These are phyloP conservation scores for Scylla paramamosain DNA, from an alignment of 1,140 invertebrate genomes.

Conservation along the genomic window DNA sequence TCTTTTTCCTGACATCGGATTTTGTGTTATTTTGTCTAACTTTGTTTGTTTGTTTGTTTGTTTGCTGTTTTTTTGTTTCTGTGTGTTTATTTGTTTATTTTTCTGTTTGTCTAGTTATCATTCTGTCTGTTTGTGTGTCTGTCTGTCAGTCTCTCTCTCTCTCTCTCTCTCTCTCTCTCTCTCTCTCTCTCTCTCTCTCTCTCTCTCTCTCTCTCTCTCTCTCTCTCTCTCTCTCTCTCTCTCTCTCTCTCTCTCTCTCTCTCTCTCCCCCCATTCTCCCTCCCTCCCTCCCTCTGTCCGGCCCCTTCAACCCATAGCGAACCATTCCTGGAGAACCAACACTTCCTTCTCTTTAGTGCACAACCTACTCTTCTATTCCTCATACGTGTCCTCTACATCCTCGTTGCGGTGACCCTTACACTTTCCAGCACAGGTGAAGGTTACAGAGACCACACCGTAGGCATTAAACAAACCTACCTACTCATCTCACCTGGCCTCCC, in stretches of 20 bases:
- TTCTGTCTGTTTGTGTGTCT: neutral
- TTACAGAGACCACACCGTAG: too few species aligned
- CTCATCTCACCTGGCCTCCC: too few species aligned
- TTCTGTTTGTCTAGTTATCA: too few species aligned
- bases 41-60: too few species aligned
- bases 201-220: conserved; percentile 27
- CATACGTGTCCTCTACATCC: neutral
- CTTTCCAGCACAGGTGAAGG: neutral
- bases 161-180: neutral
- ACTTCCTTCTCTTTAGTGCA: neutral
- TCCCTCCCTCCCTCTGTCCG: neutral
- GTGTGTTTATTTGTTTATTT: too few species aligned
- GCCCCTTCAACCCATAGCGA: neutral
- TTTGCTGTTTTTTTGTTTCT: too few species aligned
- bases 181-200: neutral
- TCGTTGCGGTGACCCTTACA: neutral
- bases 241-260: neutral
- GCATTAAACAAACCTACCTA: too few species aligned
- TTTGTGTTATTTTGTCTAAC: too few species aligned
- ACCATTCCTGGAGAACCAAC: too few species aligned
- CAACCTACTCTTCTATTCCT: neutral
- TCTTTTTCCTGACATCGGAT: too few species aligned
- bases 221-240: conserved; percentile 29
- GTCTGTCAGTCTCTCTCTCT: conserved; percentile 30
- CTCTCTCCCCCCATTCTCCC: neutral